phyloP scores from a whole-genome alignment of 2,888 invertebrate genomes.

The Diaphora mendica region DNA sequence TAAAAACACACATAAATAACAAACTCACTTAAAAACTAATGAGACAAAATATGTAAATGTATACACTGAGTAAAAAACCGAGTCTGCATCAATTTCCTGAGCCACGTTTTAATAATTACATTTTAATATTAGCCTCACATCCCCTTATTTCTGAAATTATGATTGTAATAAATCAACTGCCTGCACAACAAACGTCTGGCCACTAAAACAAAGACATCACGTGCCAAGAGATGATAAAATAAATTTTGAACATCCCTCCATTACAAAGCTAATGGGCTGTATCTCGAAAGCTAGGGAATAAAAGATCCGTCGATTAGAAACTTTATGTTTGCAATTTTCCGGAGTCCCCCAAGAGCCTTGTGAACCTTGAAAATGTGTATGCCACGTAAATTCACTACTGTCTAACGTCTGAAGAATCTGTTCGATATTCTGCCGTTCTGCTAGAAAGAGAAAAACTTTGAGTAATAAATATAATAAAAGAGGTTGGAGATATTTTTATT shows the following conservation, averaged over 20 bases:
- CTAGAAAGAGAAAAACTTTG: too few species aligned
- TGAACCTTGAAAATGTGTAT: conserved; percentile 59
- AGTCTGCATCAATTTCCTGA: conserved; percentile 14
- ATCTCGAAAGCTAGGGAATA: conserved; percentile 83
- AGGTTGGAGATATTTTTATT: too few species aligned
- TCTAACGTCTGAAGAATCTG: not conserved
- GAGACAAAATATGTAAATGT: conserved; percentile 8
- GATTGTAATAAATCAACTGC: conserved; percentile 56
- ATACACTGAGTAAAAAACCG: not conserved
- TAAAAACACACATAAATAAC: not conserved
- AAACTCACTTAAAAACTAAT: conserved; percentile 12
- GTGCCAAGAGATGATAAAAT: conserved; percentile 85
- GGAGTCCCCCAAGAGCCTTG: conserved; percentile 62
- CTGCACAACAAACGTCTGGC: conserved; percentile 51
- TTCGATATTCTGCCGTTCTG: not conserved
- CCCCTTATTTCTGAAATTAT: conserved; percentile 44
- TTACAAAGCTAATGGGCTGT: conserved; percentile 86
- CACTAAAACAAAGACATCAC: conserved; percentile 81
- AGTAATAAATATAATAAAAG: too few species aligned
- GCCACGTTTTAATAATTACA: conserved; percentile 40
- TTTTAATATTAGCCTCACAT: conserved; percentile 42
- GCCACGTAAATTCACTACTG: conserved; percentile 36
- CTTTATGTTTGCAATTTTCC: conserved; percentile 86
- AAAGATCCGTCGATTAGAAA: conserved; percentile 86
- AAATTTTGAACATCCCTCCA: conserved; percentile 83